Conservation (phyloP, 2,888 invertebrate species). For the Andrena chrysosceles region DNA sequence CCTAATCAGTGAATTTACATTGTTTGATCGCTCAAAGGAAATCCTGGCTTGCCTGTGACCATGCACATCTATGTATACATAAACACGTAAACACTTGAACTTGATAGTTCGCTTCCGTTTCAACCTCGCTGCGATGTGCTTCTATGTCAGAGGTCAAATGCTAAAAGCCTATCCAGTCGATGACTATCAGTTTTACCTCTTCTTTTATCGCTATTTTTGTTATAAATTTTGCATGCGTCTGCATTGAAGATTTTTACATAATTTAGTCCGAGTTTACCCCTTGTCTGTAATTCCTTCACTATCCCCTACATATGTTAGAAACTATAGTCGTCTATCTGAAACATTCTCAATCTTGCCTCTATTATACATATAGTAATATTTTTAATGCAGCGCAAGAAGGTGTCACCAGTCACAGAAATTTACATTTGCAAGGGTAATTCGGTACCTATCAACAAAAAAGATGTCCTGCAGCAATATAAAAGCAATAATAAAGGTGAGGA, state of each 20-base stretch:
- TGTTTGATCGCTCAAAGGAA: conserved; percentile 77
- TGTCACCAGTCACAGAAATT: too few species aligned
- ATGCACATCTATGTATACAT: conserved; percentile 22
- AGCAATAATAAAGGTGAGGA: conserved; percentile 15
- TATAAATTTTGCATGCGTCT: not conserved
- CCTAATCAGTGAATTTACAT: conserved; percentile 78
- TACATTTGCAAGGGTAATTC: too few species aligned
- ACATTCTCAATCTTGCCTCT: too few species aligned
- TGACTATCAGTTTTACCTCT: not conserved
- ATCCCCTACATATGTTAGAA: too few species aligned
- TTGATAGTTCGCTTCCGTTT: conserved; percentile 48
- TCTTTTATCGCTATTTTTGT: not conserved
- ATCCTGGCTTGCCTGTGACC: conserved; percentile 17
- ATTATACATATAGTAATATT: too few species aligned
- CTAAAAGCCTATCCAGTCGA: conserved; percentile 19
- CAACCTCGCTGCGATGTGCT: conserved; percentile 36
- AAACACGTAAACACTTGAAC: conserved; percentile 39
- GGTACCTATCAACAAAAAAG: too few species aligned
- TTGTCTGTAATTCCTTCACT: too few species aligned
- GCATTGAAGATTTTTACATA: too few species aligned
- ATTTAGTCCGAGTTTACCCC: too few species aligned
- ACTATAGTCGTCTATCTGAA: too few species aligned
- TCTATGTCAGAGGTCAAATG: conserved; percentile 55
- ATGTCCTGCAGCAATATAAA: conserved; percentile 16
- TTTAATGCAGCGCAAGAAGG: too few species aligned